Evolutionary conservation across 92 coral and sea anemone species (phyloP).

Genomic region (Palythoa heliodiscus): DNA sequence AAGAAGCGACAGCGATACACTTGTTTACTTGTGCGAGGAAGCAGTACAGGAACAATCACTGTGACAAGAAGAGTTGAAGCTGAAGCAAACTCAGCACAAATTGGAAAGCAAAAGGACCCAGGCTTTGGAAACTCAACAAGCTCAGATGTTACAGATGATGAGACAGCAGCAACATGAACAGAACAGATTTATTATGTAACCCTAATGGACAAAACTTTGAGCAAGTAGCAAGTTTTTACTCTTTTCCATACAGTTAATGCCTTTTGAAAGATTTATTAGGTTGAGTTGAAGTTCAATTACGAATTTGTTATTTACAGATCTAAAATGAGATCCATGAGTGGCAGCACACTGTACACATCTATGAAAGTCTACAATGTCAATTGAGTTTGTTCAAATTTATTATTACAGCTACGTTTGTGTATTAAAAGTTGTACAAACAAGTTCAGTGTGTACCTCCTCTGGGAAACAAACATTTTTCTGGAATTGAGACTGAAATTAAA

Average conservation of each 20-base stretch:
- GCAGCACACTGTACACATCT: background rate
- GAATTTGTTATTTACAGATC: background rate
- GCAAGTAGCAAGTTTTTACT: background rate
- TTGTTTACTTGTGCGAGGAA: slow-evolving; percentile 23
- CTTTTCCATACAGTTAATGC: background rate
- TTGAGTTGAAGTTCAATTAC: slow-evolving; percentile 9
- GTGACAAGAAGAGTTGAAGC: slow-evolving; percentile 24
- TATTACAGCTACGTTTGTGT: background rate
- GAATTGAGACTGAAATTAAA: background rate
- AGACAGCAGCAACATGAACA: slow-evolving; percentile 28
- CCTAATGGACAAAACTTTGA: slow-evolving; percentile 40
- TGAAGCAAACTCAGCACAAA: slow-evolving; percentile 30
- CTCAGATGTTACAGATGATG: slow-evolving; percentile 28
- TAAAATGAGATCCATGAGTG: background rate
- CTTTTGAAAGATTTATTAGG: background rate
- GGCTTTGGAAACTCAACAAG: slow-evolving; percentile 11
- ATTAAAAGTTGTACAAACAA: background rate
- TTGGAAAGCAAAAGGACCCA: slow-evolving; percentile 25
- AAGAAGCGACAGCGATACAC: slow-evolving; percentile 17
- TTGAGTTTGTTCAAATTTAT: background rate
- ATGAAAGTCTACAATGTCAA: background rate
- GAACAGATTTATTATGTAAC: slow-evolving; percentile 11
- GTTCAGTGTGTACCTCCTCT: background rate
- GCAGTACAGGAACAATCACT: slow-evolving; percentile 23
- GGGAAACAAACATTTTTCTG: background rate